A percentile compares a stretch with the other conserved stretches of the same genome.
These are phyloP conservation scores for Poecilus cupreus DNA, from an alignment of 2,888 invertebrate species.

Conservation along the genomic window DNA sequence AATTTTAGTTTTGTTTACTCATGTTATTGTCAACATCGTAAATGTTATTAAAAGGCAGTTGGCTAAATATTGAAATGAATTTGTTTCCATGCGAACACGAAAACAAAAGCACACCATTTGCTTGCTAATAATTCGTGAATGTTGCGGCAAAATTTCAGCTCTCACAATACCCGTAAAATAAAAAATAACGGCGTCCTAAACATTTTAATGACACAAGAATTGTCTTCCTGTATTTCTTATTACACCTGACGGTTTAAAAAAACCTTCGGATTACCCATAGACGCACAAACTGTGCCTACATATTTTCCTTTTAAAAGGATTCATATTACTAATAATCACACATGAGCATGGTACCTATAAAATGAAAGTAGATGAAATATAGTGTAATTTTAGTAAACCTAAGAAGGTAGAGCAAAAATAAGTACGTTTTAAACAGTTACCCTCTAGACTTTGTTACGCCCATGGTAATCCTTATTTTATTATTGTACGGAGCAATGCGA, in stretches of 20 bases:
- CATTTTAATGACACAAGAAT: slow-evolving; percentile 26
- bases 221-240: slow-evolving; percentile 5
- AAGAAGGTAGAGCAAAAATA: neutral
- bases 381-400: neutral
- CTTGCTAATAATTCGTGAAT: neutral
- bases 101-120: neutral
- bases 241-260: neutral
- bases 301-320: neutral
- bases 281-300: neutral
- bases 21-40: neutral
- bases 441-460: neutral
- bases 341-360: too few species aligned
- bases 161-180: slow-evolving; percentile 15
- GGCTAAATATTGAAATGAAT: neutral
- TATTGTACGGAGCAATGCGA: neutral
- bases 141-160: slow-evolving; percentile 15
- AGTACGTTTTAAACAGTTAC: neutral
- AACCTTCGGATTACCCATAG: neutral
- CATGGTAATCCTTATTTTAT: neutral
- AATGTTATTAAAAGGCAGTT: neutral
- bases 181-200: slow-evolving; percentile 24
- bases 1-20: neutral
- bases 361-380: neutral
- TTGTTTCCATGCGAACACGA: neutral
- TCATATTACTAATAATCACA: too few species aligned